Evolutionary conservation across 2,888 invertebrate species (phyloP), one percentile per base, ranked within the genome.

Genomic region (Strigamia crassipes): DNA sequence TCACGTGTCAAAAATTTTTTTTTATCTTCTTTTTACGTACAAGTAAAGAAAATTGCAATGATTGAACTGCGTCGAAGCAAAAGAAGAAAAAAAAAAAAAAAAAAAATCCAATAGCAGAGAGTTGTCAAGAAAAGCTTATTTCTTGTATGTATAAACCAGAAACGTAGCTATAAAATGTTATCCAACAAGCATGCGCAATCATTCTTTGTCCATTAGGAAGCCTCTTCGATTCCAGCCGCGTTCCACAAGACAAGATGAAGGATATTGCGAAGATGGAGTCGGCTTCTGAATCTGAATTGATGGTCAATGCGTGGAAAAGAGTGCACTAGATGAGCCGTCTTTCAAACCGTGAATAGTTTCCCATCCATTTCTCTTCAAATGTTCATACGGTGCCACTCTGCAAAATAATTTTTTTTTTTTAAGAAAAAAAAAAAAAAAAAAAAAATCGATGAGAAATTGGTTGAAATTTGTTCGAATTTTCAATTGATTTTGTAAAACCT

Each of bases 241-340:
- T 66, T n/a, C 23, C 61, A 21, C 21, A 66, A 66, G 61, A 66
- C 21, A 66, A 66, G 61, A 66, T 21, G 61, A 21, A 21, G 61
- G 61, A 66, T 66, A 66, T 66, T 66, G 61, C 61, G 23, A 66
- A 66, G 61, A 66, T 66, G 61, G 61, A 66, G 61, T 66, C 18
- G 61, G 61, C 61, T 66, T 66, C 21, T 66, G 61, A 66, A 66
- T 66, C 61, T 66, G 61, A 66, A 66, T 66, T 66, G 61, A 66
- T 66, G 61, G 61, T 66, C 61, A 66, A 66, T 66, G 61, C 61
- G 61, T 21, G 61, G n/a, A n/a, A n/a, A 46, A 46, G 46, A 38
- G 46, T n/a, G 46, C 23, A 2, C 61, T n/a, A 66, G 61, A 66
- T 66, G 61, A 66, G 61, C 21, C 61, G 21, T 66, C 61, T 12